A percentile compares a stretch with the other conserved stretches of the same genome.
These are phyloP conservation scores for Phataginus tricuspis DNA, from an alignment of 2,797 vertebrate genomes.

Conservation along the genomic window DNA sequence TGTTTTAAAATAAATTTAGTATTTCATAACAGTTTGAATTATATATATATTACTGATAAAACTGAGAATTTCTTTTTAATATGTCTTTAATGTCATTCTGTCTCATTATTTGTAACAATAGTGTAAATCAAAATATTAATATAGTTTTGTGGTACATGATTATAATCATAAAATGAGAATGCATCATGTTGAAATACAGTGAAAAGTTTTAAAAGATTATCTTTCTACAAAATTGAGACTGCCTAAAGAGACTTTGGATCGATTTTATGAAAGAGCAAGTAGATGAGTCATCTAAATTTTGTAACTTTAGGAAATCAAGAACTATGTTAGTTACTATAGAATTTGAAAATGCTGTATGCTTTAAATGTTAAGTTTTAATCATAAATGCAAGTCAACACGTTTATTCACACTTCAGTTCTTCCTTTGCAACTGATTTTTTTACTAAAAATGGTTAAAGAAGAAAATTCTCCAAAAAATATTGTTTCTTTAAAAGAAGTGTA, in stretches of 20 bases:
- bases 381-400: not conserved
- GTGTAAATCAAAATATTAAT: conserved; percentile 2
- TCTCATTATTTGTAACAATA: not conserved
- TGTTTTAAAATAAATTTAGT: not conserved
- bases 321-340: not conserved
- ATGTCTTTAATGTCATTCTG: not conserved
- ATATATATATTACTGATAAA: not conserved
- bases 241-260: not conserved
- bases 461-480: not conserved
- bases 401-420: conserved; percentile 12
- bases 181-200: not conserved
- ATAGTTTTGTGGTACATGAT: not conserved
- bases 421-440: not conserved
- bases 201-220: conserved; percentile 15
- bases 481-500: not conserved
- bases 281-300: conserved; percentile 49
- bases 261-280: conserved; percentile 42
- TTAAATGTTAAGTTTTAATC: conserved; percentile 47
- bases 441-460: not conserved
- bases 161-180: not conserved
- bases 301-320: conserved; percentile 6
- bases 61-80: conserved; percentile 34
- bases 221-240: not conserved
- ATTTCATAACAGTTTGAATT: not conserved
- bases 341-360: not conserved